phyloP scores from a whole-genome alignment of 2,113 vertebrate genomes.

The Chascanopsetta lugubris region DNA sequence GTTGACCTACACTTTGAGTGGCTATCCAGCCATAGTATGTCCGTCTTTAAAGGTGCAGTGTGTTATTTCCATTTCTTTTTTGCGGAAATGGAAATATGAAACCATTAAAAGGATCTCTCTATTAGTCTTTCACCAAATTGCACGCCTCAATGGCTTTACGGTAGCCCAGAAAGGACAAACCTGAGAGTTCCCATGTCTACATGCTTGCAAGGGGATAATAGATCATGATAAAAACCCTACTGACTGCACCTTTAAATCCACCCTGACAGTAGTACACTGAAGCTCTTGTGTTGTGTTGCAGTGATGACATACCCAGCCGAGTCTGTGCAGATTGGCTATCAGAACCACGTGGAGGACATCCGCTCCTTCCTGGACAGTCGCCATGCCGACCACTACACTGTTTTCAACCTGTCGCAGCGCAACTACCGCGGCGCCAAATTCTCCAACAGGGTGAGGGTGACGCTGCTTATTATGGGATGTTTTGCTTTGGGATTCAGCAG shows the following conservation, averaged over 20 bases:
- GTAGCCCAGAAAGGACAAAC: no score
- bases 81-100: no score
- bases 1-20: neutral
- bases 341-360: conserved; percentile 98
- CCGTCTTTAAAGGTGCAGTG: no score
- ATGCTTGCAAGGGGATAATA: no score
- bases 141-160: no score
- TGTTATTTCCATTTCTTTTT: no score
- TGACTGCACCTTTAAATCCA: neutral
- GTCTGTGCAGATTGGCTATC: conserved; percentile 91
- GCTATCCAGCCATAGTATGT: neutral
- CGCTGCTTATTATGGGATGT: neutral
- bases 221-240: no score
- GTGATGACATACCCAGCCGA: conserved; percentile 99
- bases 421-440: conserved; percentile 98
- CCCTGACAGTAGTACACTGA: no score
- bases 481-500: conserved; percentile 2
- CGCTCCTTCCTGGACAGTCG: conserved; percentile 95
- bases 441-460: conserved; percentile 92
- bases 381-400: conserved; percentile 97
- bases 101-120: no score
- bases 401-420: conserved; percentile 97
- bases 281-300: conserved; percentile 41
- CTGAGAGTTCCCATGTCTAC: no score
- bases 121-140: no score